phyloP scores from a whole-genome alignment of 2,888 invertebrate genomes.

The Ceraclea dissimilis region DNA sequence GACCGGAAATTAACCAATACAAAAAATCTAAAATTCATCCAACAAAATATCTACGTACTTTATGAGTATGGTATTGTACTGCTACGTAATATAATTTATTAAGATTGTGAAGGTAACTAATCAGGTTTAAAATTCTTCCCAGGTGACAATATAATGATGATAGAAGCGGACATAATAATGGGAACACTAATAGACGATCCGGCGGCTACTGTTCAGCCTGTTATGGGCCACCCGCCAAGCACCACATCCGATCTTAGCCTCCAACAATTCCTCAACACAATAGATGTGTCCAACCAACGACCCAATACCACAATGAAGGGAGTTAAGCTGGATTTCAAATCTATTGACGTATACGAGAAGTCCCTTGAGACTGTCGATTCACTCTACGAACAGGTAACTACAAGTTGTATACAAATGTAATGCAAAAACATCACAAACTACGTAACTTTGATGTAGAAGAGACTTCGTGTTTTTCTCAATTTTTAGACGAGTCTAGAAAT shows the following conservation, averaged over 20 bases:
- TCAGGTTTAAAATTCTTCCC: background rate
- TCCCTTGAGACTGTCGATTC: conserved; percentile 44
- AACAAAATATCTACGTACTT: no score
- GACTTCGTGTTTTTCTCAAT: no score
- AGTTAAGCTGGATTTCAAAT: conserved; percentile 84
- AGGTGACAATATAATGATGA: conserved; percentile 61
- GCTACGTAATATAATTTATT: no score
- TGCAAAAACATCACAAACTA: no score
- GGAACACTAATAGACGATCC: conserved; percentile 52
- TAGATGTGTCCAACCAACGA: conserved; percentile 46
- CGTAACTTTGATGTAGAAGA: no score
- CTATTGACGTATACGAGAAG: conserved; percentile 60
- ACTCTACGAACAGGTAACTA: conserved; percentile 35
- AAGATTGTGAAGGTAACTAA: background rate
- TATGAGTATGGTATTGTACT: no score
- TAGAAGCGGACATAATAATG: conserved; percentile 78
- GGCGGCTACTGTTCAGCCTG: conserved; percentile 48
- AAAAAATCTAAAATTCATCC: no score
- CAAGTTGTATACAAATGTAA: no score
- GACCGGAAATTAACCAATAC: no score
- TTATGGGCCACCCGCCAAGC: conserved; percentile 83
- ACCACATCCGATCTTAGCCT: conserved; percentile 67
- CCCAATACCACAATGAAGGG: conserved; percentile 53
- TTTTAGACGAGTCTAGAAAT: no score
- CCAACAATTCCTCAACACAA: conserved; percentile 58